Percentiles rank a stretch among this genome's conserved stretches.
phyloP scores from a whole-genome alignment of 2,888 invertebrate genomes.

The Epistrophe grossulariae region DNA sequence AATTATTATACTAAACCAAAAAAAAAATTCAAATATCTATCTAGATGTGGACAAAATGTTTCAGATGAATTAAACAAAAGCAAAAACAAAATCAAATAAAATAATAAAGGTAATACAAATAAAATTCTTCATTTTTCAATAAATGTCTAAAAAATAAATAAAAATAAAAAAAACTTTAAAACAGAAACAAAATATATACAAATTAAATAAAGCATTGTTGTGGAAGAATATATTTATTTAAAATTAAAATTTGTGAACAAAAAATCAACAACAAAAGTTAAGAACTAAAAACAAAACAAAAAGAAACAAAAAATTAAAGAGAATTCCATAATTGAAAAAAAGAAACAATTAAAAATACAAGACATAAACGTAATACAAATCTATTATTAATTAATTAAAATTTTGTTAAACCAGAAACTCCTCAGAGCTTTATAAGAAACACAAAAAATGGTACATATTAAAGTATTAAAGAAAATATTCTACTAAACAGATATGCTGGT shows the following conservation, averaged over 20 bases:
- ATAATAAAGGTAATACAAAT: constrained; percentile 20
- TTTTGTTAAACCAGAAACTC: constrained; percentile 74
- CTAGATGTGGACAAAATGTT: constrained; percentile 59
- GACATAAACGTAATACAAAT: constrained; percentile 54
- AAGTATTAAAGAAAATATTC: constrained; percentile 74
- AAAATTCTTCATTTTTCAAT: constrained; percentile 47
- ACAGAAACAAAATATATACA: constrained; percentile 33
- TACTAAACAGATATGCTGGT: constrained; percentile 54
- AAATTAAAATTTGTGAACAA: constrained; percentile 33
- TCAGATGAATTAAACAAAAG: constrained; percentile 12
- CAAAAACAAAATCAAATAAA: constrained; percentile 5
- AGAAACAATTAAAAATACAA: constrained; percentile 47
- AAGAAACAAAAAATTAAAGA: constrained; percentile 52
- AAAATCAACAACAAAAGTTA: constrained; percentile 15
- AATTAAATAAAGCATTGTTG: constrained; percentile 46
- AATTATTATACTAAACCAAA: constrained; percentile 42
- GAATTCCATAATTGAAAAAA: constrained; percentile 31
- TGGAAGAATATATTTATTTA: constrained; percentile 44
- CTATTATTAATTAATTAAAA: constrained; percentile 57
- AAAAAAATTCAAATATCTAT: constrained; percentile 41
- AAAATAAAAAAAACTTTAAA: constrained; percentile 21
- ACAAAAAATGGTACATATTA: constrained; percentile 70
- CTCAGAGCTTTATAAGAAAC: constrained; percentile 75
- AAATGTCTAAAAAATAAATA: constrained; percentile 35
- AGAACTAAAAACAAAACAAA: constrained; percentile 49